Base-by-base conservation (phyloP, 2,797 vertebrate genomes). In the Liasis olivaceus region DNA sequence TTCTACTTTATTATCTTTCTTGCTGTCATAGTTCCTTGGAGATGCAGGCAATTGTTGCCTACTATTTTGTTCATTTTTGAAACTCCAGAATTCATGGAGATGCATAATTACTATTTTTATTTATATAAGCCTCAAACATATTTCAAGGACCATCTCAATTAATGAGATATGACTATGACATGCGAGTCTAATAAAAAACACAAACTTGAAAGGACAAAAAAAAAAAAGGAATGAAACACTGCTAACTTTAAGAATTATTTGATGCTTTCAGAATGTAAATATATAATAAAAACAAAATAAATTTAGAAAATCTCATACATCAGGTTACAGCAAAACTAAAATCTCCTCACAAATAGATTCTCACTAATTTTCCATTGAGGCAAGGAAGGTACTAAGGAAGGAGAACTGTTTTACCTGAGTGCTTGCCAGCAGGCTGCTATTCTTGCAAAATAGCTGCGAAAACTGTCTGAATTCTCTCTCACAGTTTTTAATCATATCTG, bases 381-480 rank as follows among this genome's bases (percentile, higher is more conserved):
- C 91, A 90, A 42, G 14, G 72, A 91, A 85, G 47, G 60, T 31
- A 59, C 90, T 62, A 94, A 42, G 26, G 12, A 94, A 89, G 96
- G 89, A 31, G 12, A 56, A 3, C 4, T 47, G 28, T 95, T 97
- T 97, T 93, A 99, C 98, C 98, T 99, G 98, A 60, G 98, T 97
- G 77, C 97, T 97, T 92, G 97, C 96, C 84, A 98, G 94, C 91
- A 97, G 93, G 94, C 93, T 98, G 92, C 98, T 98, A 22, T 98
- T 98, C 96, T 96, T 97, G 94, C 97, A 96, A 93, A 96, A 97
- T 64, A 98, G 94, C 69, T 98, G 98, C 14, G 97, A 90, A 95
- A 98, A 97, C 11, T 98, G 98, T 20, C 94, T 97, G 94, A 98
- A 97, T 51, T 98, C 98, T 92, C 97, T 98, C 94, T 99, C 98